Base-by-base conservation (phyloP, 2,888 invertebrate species). In the Chaitophorus viminalis region DNA sequence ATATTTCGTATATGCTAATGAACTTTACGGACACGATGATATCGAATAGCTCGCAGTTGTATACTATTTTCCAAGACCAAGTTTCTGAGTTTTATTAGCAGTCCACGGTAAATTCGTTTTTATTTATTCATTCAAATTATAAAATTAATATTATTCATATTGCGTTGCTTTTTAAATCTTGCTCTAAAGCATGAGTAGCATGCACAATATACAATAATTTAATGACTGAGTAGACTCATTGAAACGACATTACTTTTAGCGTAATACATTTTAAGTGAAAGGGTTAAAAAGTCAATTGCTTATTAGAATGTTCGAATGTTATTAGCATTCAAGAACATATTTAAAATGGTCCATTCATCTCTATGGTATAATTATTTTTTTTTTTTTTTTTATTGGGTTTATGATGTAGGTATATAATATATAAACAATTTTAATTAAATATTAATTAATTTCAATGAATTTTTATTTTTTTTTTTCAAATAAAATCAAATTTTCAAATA, bases 211-310 rank as follows among this genome's bases (percentile, higher is more conserved):
- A 52, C 11, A 9, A 14, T 25, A 1, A 17, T n/a, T 11, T 25
- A 72, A n/a, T 18, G 11, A 60, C n/a, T 18, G 33, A 74, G 74
- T 72, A 33, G 54, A 36, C 21, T 5, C 39, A 21, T 81, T 39
- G 39, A 68, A n/a, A 54, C 18, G 3, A 74, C 1, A 14, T 54
- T 21, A 29, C 25, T 31, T 21, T 3, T 9, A 17, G 29, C 36
- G 2, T 14, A 60, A n/a, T n/a, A n/a, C 21, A 54, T n/a, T 60
- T 82, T 29, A 74, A 82, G 29, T 29, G 29, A 5, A 36, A 21
- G n/a, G 74, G n/a, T n/a, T 18, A 36, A 36, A 74, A 60, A 60
- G 74, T 74, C 82, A 74, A 82, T 82, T 74, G 29, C 11, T 36
- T 39, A 70, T 70, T 31, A 70, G 14, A 33, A 14, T 8, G 8